Evolutionary conservation across 2,113 vertebrate species (phyloP), one percentile per base, ranked within the genome.

Genomic region (Saccopteryx leptura): DNA sequence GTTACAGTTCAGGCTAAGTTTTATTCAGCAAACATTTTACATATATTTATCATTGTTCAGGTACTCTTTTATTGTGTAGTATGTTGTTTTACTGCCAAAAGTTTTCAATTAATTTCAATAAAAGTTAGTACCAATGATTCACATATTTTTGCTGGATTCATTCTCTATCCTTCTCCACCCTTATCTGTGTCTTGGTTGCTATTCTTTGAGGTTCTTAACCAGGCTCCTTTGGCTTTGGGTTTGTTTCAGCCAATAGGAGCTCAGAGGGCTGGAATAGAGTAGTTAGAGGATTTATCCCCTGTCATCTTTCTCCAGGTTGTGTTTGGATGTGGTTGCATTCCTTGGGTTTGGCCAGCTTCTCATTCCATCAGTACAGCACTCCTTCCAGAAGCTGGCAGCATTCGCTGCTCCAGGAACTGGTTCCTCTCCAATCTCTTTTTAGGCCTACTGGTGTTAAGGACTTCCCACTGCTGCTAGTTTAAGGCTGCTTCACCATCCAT

Each of bases 51-150:
- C n/a, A 10, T 54, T 21, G 80, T 90, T 9, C 26, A 48, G 33
- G 12, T 72, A 28, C 28, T 75, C 13, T 52, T 56, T 58, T 76
- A 65, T 83, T 71, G 15, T 28, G 7, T 58, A 39, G 23, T 21
- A 71, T 86, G n/a, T 81, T 85, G 0, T 79, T 31, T 8, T 48
- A 4, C 6, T 52, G 17, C 50, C 28, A 72, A 72, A 90, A 39
- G 24, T 66, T 91, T 60, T 93, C 56, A 66, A 6, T 33, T 76
- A 60, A 79, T 96, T 86, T 69, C 28, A 24, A 33, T 81, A 48
- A 85, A 79, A 54, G n/a, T 71, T 58, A 79, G 18, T 74, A 79
- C 14, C 54, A 90, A 8, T 71, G 6, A 75, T 23, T 92, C 18
- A 82, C 15, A 17, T 48, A 4, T 54, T 46, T 91, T 11, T 63